Percentiles rank a stretch among this genome's conserved stretches.
Evolutionary conservation across 2,888 invertebrate genomes (phyloP).

Genomic region (Glaucopsyche alexis): DNA sequence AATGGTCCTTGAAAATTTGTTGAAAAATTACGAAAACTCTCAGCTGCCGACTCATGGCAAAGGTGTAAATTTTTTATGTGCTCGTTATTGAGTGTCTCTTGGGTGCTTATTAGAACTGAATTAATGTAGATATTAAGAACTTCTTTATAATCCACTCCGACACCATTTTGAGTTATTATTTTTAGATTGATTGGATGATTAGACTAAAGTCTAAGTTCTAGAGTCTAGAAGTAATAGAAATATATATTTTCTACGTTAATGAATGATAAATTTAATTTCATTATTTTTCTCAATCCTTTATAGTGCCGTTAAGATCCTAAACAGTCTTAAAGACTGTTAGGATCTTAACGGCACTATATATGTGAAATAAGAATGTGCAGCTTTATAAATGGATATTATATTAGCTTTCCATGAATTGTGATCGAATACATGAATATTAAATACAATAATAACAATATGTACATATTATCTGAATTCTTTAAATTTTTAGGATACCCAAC

Average conservation of each 20-base stretch:
- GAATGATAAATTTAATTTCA: no score
- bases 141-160: not conserved
- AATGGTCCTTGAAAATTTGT: conserved; percentile 89
- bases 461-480: conserved; percentile 22
- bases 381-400: no score
- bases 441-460: no score
- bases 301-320: no score
- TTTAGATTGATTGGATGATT: not conserved
- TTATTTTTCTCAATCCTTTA: no score
- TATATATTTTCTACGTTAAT: no score
- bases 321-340: no score
- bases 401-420: no score
- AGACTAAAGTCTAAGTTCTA: not conserved
- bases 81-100: not conserved
- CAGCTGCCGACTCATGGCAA: conserved; percentile 93
- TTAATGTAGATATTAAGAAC: not conserved
- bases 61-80: conserved; percentile 72
- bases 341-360: no score
- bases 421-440: no score
- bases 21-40: conserved; percentile 94
- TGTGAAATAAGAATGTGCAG: no score
- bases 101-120: conserved; percentile 15
- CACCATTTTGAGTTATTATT: not conserved
- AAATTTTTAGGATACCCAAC: conserved; percentile 86
- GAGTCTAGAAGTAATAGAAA: not conserved